phyloP scores from a whole-genome alignment of 2,888 invertebrate genomes.

The Nyleta sp. region DNA sequence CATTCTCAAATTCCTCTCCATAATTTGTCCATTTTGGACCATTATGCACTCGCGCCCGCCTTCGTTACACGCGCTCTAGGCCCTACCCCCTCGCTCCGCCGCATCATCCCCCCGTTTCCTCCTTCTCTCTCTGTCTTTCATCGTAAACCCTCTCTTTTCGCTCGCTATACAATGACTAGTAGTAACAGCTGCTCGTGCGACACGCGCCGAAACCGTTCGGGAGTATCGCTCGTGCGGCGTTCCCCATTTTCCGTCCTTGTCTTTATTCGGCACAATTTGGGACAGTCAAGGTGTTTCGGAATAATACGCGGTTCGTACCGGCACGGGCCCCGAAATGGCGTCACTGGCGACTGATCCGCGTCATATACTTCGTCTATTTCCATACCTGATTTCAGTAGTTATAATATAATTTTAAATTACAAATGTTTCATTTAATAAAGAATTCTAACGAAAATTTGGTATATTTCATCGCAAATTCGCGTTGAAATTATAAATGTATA shows the following conservation, averaged over 20 bases:
- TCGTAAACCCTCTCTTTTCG: slow-evolving; percentile 56
- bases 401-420: too few relatives aligned
- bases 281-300: slow-evolving; percentile 60
- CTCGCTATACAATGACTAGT: slow-evolving; percentile 71
- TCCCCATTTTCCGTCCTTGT: slow-evolving; percentile 39
- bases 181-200: slow-evolving; percentile 75
- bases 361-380: slow-evolving; percentile 12
- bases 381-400: background rate
- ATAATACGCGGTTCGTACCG: slow-evolving; percentile 32
- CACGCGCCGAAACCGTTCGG: slow-evolving; percentile 76
- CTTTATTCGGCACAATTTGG: slow-evolving; percentile 46
- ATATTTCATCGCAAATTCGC: too few relatives aligned
- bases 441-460: too few relatives aligned
- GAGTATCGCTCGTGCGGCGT: slow-evolving; percentile 50
- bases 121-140: slow-evolving; percentile 32
- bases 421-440: too few relatives aligned
- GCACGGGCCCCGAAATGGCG: slow-evolving; percentile 53
- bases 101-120: slow-evolving; percentile 38
- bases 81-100: slow-evolving; percentile 21
- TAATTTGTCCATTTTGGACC: slow-evolving; percentile 77
- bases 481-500: too few relatives aligned
- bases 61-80: slow-evolving; percentile 26
- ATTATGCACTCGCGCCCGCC: slow-evolving; percentile 68
- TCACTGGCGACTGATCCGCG: slow-evolving; percentile 46
- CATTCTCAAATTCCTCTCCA: slow-evolving; percentile 68